These are phyloP conservation scores for Sarcophaga peregrina DNA, from an alignment of 1,140 invertebrate genomes.

Conservation along the genomic window DNA sequence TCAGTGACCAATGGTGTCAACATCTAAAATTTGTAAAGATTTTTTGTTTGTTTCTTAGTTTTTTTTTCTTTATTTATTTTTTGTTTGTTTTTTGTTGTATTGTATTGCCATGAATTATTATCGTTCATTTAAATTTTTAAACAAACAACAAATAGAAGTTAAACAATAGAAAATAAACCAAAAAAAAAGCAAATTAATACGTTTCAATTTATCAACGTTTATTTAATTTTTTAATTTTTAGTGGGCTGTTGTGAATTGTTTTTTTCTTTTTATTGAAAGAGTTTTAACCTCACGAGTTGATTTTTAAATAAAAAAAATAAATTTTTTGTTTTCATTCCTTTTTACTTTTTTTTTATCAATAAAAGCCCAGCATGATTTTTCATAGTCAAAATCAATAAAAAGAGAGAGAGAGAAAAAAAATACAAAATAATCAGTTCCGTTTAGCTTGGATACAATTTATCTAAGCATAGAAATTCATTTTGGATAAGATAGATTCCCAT, in stretches of 20 bases:
- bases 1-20: neutral
- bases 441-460: no score
- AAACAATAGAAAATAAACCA: neutral
- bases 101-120: neutral
- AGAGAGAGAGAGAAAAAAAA: no score
- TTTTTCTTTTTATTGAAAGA: neutral
- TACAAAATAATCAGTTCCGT: no score
- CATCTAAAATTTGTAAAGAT: constrained; percentile 20
- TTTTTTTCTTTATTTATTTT: neutral
- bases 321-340: no score
- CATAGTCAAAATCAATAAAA: no score
- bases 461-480: no score
- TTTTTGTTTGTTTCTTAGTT: neutral
- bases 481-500: no score
- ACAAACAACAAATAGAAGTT: no score
- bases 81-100: neutral
- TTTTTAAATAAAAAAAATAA: neutral
- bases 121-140: neutral
- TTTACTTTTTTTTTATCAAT: neutral
- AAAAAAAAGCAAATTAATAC: constrained; percentile 13
- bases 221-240: neutral
- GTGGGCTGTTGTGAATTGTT: neutral
- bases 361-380: constrained; percentile 56
- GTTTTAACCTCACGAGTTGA: neutral
- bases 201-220: constrained; percentile 25